Evolutionary conservation across 37 sponge, comb jelly and placozoan genomes (phyloP).

Genomic region (Oopsacas minuta): DNA sequence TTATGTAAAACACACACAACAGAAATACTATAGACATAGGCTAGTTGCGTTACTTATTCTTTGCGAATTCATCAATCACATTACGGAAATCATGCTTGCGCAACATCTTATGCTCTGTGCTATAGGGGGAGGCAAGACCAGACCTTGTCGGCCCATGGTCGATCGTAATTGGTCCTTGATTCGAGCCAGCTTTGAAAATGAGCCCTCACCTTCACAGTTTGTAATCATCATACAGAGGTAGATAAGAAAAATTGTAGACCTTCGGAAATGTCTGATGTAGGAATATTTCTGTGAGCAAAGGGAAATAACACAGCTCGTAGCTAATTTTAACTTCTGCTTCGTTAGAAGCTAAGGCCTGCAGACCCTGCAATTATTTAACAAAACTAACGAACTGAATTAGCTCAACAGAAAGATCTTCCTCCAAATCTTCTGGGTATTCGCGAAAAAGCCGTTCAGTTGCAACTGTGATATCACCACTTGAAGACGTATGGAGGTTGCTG

Average conservation of each 20-base stretch:
- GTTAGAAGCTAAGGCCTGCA: background rate
- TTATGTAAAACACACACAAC: background rate
- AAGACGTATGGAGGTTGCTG: slow-evolving; percentile 9
- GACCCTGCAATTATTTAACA: background rate
- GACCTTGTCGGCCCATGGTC: background rate
- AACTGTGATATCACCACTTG: slow-evolving; percentile 3
- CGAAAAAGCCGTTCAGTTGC: slow-evolving; percentile 8
- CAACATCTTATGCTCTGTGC: slow-evolving; percentile 3
- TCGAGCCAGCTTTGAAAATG: background rate
- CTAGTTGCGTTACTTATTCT: background rate
- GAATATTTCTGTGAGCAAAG: background rate
- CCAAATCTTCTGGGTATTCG: slow-evolving; percentile 14
- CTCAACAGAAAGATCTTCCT: background rate
- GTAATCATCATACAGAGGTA: slow-evolving; percentile 7
- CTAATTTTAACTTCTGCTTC: slow-evolving; percentile 1
- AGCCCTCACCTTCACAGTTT: background rate
- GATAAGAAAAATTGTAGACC: slow-evolving; percentile 1
- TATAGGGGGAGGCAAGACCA: background rate
- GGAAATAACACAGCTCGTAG: background rate
- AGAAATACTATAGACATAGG: background rate
- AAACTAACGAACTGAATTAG: slow-evolving; percentile 13
- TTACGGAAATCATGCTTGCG: slow-evolving; percentile 2
- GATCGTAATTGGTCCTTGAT: background rate
- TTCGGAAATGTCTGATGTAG: slow-evolving; percentile 1
- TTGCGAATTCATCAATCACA: slow-evolving; percentile 19